These are phyloP conservation scores for Polyommatus icarus DNA, from an alignment of 2,888 invertebrate species.

Conservation along the genomic window DNA sequence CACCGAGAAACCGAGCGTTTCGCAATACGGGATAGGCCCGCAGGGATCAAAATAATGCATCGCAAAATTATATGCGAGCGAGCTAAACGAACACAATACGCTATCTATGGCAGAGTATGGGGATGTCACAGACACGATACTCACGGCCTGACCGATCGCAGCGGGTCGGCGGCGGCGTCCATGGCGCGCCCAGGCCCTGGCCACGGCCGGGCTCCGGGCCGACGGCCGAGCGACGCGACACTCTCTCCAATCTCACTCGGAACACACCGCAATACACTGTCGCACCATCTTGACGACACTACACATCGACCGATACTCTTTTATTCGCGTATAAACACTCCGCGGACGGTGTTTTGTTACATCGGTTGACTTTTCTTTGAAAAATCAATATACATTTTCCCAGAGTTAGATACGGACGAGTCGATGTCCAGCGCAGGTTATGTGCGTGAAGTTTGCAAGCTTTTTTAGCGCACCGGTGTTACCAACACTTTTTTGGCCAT, in stretches of 20 bases:
- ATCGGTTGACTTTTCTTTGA: constrained; percentile 81
- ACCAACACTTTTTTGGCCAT: constrained; percentile 80
- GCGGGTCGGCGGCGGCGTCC: constrained; percentile 77
- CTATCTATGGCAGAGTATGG: constrained; percentile 48
- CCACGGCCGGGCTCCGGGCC: constrained; percentile 77
- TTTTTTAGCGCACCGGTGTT: constrained; percentile 82
- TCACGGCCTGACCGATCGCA: constrained; percentile 78
- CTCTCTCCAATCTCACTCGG: constrained; percentile 76
- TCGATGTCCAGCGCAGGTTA: constrained; percentile 82
- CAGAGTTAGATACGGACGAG: constrained; percentile 79
- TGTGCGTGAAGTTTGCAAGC: constrained; percentile 82
- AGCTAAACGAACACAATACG: constrained; percentile 51
- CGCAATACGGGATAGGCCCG: constrained; percentile 73
- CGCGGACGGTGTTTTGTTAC: constrained; percentile 80
- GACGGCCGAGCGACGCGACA: constrained; percentile 76
- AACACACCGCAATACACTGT: constrained; percentile 75
- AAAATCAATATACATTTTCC: constrained; percentile 82
- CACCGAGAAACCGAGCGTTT: constrained; percentile 70
- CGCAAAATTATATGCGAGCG: constrained; percentile 54
- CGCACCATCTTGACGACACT: constrained; percentile 78
- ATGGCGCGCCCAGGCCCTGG: constrained; percentile 78
- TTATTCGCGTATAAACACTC: constrained; percentile 77
- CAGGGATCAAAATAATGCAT: constrained; percentile 73
- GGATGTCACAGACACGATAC: constrained; percentile 56
- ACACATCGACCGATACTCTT: constrained; percentile 75